A percentile compares a stretch with the other conserved stretches of the same genome.
These are phyloP conservation scores for Progne subis DNA, from an alignment of 2,113 vertebrate species.

Conservation along the genomic window DNA sequence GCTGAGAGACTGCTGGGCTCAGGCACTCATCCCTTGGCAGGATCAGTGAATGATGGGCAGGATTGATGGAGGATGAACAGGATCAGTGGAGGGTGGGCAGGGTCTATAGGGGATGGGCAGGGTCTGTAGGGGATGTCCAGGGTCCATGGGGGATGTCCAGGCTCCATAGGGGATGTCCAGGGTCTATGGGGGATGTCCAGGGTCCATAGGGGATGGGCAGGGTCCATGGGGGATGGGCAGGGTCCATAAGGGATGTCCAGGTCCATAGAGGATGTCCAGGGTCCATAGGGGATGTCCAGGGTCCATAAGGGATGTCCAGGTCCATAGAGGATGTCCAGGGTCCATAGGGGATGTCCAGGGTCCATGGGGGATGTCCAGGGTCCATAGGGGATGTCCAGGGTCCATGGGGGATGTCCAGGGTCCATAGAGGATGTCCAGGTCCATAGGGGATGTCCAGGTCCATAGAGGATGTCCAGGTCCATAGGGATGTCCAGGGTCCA, in stretches of 20 bases:
- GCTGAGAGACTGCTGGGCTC: background rate
- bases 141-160: accelerated
- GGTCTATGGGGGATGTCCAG: too few species aligned
- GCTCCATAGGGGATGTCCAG: too few species aligned
- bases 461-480: accelerated
- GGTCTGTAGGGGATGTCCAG: accelerated
- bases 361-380: accelerated
- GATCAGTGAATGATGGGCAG: accelerated
- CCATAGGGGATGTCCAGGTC: too few species aligned
- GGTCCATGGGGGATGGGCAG: too few species aligned
- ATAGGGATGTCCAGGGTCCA: accelerated
- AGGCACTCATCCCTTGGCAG: accelerated
- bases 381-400: too few species aligned
- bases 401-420: background rate
- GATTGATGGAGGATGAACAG: too few species aligned
- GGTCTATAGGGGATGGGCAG: accelerated
- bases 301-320: too few species aligned
- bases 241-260: accelerated
- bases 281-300: background rate
- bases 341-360: too few species aligned
- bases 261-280: too few species aligned
- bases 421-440: background rate
- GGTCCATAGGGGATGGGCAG: background rate
- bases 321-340: too few species aligned
- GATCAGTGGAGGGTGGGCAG: accelerated